phyloP scores from a whole-genome alignment of 2,113 vertebrate genomes.

The Triplophysa dalaica region DNA sequence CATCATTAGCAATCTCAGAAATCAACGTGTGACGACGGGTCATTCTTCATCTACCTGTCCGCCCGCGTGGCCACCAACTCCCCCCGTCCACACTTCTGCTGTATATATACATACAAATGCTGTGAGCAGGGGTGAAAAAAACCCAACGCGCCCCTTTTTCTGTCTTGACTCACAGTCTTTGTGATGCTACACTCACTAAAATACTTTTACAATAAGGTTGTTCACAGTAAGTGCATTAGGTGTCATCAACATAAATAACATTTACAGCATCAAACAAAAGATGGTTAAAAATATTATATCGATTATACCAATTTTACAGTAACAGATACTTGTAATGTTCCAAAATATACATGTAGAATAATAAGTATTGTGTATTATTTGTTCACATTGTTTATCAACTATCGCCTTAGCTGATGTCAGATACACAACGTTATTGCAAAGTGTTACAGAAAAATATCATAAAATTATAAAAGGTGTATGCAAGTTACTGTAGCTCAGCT shows the following conservation, averaged over 20 bases:
- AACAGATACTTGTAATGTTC: too few relatives aligned
- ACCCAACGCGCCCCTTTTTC: constrained; percentile 17
- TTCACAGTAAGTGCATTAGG: background rate
- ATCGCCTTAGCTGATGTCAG: too few relatives aligned
- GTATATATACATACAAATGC: constrained; percentile 56
- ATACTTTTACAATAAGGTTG: background rate
- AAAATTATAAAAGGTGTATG: too few relatives aligned
- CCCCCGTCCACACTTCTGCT: constrained; percentile 28
- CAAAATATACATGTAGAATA: too few relatives aligned
- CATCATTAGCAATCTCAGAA: constrained; percentile 72
- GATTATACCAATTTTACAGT: too few relatives aligned
- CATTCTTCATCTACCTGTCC: constrained; percentile 72
- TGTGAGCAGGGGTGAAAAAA: background rate
- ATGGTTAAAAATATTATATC: too few relatives aligned
- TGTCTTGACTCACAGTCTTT: background rate
- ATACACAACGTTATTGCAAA: too few relatives aligned
- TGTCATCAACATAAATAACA: background rate
- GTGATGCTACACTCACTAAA: background rate
- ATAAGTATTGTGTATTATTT: too few relatives aligned
- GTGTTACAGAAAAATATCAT: too few relatives aligned
- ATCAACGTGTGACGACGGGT: constrained; percentile 63
- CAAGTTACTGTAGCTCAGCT: too few relatives aligned
- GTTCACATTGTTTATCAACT: too few relatives aligned
- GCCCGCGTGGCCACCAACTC: constrained; percentile 56
- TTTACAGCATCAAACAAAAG: background rate